Base-by-base conservation (phyloP, 2,888 invertebrate genomes). In the Suillia variegata region DNA sequence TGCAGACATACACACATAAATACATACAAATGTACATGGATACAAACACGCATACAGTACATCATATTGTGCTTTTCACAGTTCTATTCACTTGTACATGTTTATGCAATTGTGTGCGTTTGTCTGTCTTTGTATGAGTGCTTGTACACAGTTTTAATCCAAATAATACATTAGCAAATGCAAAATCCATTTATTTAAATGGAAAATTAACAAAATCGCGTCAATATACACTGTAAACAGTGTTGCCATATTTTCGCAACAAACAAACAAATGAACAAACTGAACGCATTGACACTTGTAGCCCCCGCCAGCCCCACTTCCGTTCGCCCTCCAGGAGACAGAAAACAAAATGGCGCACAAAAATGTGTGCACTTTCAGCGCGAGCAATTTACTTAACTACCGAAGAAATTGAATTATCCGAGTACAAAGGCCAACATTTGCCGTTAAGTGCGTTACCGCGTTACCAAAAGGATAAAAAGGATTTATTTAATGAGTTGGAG, bases 361-460 rank as follows among this genome's bases (percentile, higher is more conserved):
- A n/a, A n/a, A n/a, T n/a, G n/a, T n/a, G n/a, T n/a, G n/a, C n/a
- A n/a, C 38, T 31, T 6, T 31, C 31, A 12, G 38, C 38, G n/a
- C 8, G n/a, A 13, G 38, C 38, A 38, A 38, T 38, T 38, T 38
- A n/a, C 38, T 38, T 38, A 38, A 8, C 6, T 38, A n/a, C n/a
- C n/a, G n/a, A n/a, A n/a, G n/a, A n/a, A 38, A 38, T 38, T 38
- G n/a, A 38, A 38, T 38, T 38, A 38, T n/a, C 38, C n/a, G n/a
- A 6, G n/a, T n/a, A 38, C 8, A 38, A 38, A n/a, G 38, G 12
- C 12, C 8, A 38, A 38, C 6, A 38, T n/a, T n/a, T n/a, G n/a
- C n/a, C n/a, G n/a, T n/a, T n/a, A n/a, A n/a, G n/a, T n/a, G n/a
- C n/a, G n/a, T n/a, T n/a, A n/a, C n/a, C n/a, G n/a, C 6, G 18